Base-by-base conservation (phyloP, 2,113 vertebrate genomes). In the Dromaius novaehollandiae region DNA sequence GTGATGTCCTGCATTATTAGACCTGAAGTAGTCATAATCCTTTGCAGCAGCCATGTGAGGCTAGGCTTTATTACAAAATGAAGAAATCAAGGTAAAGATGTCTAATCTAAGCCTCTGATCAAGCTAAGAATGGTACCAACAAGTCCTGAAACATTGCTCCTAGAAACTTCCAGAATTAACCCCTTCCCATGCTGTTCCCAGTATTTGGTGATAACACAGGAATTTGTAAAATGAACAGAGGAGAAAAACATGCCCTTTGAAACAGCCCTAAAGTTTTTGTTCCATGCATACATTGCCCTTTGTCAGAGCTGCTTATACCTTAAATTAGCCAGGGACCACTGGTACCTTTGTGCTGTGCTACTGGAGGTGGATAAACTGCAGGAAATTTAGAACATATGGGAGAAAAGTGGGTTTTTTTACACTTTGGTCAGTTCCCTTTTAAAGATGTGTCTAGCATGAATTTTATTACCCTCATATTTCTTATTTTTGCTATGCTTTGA, bases 271-370 rank as follows among this genome's bases (percentile, higher is more conserved):
- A 89, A 64, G 9, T 14, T 92, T 87, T 91, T 76, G 34, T 20
- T 85, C 13, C 8, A 2, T 51, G 53, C 44, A 26, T 76, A 42
- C 19, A 36, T 50, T 87, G 53, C 4, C 58, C 13, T 73, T 92
- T 5, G 2, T 40, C 34, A 93, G 66, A 82, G 53, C 7, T 85
- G 58, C n/a, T 60, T 85, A 38, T 81, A 90, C 60, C 94, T 95
- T 95, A 86, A 96, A 94, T 98, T 96, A 96, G 86, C 93, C 95
- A 80, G 94, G 86, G 93, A 94, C 93, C 86, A 95, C 65, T 93
- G 74, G 56, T 28, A 48, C 71, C 91, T 96, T 97, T 97, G 44
- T 85, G 76, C 11, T 93, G 95, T 94, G 88, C 84, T 84, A 12
- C 84, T 83, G 53, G 53, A 86, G 75, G n/a, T 77, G 65, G 96